Evolutionary conservation across 2,797 vertebrate species (phyloP).

Genomic region (Lacerta bilineata): DNA sequence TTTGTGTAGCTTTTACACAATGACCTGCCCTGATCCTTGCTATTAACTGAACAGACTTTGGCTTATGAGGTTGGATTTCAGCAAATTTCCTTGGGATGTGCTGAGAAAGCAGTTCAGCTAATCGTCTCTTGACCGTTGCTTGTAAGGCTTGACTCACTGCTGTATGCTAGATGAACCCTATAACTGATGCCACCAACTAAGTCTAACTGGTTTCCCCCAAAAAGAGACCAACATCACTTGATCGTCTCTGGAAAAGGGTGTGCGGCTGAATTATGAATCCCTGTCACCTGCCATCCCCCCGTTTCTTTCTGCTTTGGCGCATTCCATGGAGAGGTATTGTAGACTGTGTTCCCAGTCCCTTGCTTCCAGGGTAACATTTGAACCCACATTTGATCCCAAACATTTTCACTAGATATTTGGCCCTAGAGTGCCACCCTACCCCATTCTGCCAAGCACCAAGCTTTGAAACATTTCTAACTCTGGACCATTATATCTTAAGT

Average conservation of each 20-base stretch:
- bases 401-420: not conserved
- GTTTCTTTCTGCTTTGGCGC: not conserved
- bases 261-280: not conserved
- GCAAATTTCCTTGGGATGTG: not conserved
- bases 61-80: constrained; percentile 2
- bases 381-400: not conserved
- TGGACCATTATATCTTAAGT: not conserved
- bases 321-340: not conserved
- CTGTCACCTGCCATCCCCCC: not conserved
- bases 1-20: constrained; percentile 4
- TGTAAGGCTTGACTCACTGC: not conserved
- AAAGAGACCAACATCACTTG: not conserved
- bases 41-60: not conserved
- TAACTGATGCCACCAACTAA: not conserved
- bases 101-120: not conserved
- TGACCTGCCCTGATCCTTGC: not conserved
- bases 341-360: not conserved
- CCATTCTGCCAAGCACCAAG: not conserved
- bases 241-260: not conserved
- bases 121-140: not conserved
- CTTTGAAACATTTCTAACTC: not conserved
- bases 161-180: not conserved
- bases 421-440: not conserved
- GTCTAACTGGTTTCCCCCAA: not conserved
- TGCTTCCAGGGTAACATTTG: not conserved